A percentile compares a stretch with the other conserved stretches of the same genome.
Conservation (phyloP, 2,113 vertebrate genomes). For the Cryptomyrus ogoouensis region DNA sequence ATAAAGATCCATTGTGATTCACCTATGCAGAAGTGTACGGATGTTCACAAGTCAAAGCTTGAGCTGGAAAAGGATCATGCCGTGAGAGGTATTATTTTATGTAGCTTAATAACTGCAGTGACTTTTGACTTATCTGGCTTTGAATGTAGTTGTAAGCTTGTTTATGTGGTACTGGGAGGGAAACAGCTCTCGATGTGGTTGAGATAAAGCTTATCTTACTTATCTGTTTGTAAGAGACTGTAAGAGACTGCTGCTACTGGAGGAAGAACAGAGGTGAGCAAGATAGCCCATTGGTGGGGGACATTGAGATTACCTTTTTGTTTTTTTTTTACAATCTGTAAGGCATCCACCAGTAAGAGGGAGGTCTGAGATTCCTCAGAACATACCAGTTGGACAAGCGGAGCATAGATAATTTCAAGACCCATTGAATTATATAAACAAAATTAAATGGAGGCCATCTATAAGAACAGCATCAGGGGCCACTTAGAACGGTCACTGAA, state of each 20-base stretch:
- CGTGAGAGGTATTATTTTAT: not conserved
- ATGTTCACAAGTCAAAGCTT: not conserved
- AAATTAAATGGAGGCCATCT: not conserved
- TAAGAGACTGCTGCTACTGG: not conserved
- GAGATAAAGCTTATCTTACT: not conserved
- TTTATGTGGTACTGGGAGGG: not conserved
- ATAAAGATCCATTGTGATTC: not conserved
- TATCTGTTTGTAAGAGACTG: not conserved
- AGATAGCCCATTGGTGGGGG: not conserved
- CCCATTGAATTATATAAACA: not conserved
- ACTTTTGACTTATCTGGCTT: not conserved
- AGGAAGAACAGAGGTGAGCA: not conserved
- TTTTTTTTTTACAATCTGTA: not conserved
- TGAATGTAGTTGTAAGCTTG: not conserved
- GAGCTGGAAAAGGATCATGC: not conserved
- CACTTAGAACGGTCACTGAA: not conserved
- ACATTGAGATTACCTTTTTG: not conserved
- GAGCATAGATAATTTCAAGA: not conserved
- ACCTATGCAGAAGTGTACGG: not conserved
- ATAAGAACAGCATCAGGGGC: not conserved
- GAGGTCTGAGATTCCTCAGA: not conserved
- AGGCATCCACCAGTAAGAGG: not conserved
- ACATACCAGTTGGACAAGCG: not conserved
- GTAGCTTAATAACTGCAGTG: not conserved
- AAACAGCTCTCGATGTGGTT: not conserved